Evolutionary conservation across 1,140 invertebrate species (phyloP), one percentile per base, ranked within the genome.

Genomic region (Pseudoatta argentina): DNA sequence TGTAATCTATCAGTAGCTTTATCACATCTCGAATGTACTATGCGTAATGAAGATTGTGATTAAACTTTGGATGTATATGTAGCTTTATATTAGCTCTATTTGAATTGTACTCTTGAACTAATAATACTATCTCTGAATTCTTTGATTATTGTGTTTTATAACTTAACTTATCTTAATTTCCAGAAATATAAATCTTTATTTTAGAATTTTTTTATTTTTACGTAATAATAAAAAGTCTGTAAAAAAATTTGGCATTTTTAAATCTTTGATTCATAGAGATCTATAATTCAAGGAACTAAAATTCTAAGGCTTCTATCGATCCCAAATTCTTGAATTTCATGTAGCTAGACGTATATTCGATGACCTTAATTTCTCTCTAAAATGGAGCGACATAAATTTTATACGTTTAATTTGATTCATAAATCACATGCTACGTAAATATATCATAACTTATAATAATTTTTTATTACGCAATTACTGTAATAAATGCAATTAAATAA

Each of bases 361-460:
- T 79, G 61, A 67, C 61, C 27, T 79, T 79, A 67, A 79, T 79
- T 79, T 67, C 61, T 79, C 27, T 67, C 63, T 67, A 34, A 79
- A 79, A 51, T 48, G 24, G 59, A 4, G 3, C 18, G 27, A 30
- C 10, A 48, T 14, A 21, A n/a, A n/a, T 78, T 48, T 79, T 67
- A 14, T 76, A 59, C 30, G 7, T 67, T 67, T 78, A 66, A 78
- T 66, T 24, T 34, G 27, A 18, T 66, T 78, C 44, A 67, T 67
- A 53, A 67, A 67, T 67, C 44, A 53, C 53, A 14, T 1, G 10
- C 34, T 18, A 1, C 24, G 16, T 30, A 48, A 63, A 64, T 78
- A 30, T 67, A 51, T 78, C 6, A 30, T 64, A 64, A 64, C 24
- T 44, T 53, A 24, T 6, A 67, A 67, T 39, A 67, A 27, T 7